Percentiles rank a stretch among this genome's conserved stretches.
These are phyloP conservation scores for Bovichtus variegatus DNA, from an alignment of 2,797 vertebrate genomes.

Conservation along the genomic window DNA sequence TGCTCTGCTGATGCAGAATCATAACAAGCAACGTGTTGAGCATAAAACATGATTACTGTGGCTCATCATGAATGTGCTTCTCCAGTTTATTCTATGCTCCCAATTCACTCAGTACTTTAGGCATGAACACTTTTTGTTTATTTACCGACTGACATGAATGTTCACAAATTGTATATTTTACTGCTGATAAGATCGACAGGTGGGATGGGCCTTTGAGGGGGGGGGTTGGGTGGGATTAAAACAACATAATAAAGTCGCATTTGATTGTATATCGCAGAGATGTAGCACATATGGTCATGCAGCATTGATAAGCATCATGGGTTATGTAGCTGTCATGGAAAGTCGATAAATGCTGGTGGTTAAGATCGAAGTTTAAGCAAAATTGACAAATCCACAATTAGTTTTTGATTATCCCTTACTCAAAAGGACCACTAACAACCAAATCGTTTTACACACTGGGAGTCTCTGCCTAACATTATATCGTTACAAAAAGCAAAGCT, in stretches of 20 bases:
- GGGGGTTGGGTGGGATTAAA: neutral
- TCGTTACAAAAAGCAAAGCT: slow-evolving; percentile 12
- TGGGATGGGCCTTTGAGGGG: neutral
- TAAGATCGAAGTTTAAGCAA: slow-evolving; percentile 18
- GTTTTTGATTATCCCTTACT: neutral
- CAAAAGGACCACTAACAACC: neutral
- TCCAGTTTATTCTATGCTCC: slow-evolving; percentile 64
- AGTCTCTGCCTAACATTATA: neutral
- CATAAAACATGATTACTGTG: slow-evolving; percentile 70
- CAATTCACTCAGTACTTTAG: slow-evolving; percentile 77
- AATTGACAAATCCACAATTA: slow-evolving; percentile 22
- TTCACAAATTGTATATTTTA: slow-evolving; percentile 31
- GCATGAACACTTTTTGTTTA: slow-evolving; percentile 49
- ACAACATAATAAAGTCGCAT: neutral
- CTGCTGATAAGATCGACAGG: slow-evolving; percentile 9
- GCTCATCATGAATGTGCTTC: slow-evolving; percentile 59
- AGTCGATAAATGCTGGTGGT: slow-evolving; percentile 1
- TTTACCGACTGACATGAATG: slow-evolving; percentile 42
- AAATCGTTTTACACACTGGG: neutral
- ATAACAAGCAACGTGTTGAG: slow-evolving; percentile 67
- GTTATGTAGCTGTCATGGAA: slow-evolving; percentile 13
- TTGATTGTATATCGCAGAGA: neutral
- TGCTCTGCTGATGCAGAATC: slow-evolving; percentile 67
- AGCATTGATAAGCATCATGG: slow-evolving; percentile 3
- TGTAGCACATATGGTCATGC: neutral